phyloP scores from a whole-genome alignment of 2,113 vertebrate genomes.

The Osmerus mordax region DNA sequence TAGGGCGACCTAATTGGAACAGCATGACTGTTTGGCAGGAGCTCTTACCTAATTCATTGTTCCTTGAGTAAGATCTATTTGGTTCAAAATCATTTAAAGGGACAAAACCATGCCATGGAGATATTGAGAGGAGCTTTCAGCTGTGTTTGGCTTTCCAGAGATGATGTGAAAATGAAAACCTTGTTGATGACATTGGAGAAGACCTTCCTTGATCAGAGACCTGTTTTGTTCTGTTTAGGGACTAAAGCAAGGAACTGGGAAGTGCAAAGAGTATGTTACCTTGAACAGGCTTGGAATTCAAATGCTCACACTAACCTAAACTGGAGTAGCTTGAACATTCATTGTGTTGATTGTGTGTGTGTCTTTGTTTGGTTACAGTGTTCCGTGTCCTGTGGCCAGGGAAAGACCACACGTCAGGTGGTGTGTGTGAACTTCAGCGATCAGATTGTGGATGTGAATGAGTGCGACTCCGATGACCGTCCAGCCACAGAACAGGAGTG shows the following conservation, averaged over 20 bases:
- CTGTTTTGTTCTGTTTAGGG: background rate
- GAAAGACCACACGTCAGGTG: constrained; percentile 87
- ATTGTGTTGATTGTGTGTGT: constrained; percentile 8
- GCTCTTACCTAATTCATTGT: background rate
- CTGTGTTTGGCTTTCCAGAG: background rate
- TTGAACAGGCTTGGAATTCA: too few relatives aligned
- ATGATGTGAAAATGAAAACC: background rate
- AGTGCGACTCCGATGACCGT: constrained; percentile 88
- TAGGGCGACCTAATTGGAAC: constrained; percentile 15
- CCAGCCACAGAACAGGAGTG: constrained; percentile 89
- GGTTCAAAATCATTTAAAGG: constrained; percentile 3
- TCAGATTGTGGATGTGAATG: constrained; percentile 80
- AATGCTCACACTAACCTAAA: background rate
- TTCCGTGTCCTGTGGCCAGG: constrained; percentile 94
- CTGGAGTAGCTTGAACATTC: background rate
- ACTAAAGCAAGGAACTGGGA: too few relatives aligned
- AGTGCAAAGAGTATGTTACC: too few relatives aligned
- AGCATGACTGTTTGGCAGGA: constrained; percentile 18
- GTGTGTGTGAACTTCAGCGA: constrained; percentile 88
- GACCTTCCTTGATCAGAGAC: background rate
- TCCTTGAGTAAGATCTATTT: background rate
- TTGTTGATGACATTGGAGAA: background rate
- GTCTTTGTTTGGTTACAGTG: constrained; percentile 70
- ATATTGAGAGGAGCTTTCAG: background rate
- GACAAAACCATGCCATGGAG: background rate